Evolutionary conservation across 2,888 invertebrate species (phyloP).

Genomic region (Pristionchus entomophagus): DNA sequence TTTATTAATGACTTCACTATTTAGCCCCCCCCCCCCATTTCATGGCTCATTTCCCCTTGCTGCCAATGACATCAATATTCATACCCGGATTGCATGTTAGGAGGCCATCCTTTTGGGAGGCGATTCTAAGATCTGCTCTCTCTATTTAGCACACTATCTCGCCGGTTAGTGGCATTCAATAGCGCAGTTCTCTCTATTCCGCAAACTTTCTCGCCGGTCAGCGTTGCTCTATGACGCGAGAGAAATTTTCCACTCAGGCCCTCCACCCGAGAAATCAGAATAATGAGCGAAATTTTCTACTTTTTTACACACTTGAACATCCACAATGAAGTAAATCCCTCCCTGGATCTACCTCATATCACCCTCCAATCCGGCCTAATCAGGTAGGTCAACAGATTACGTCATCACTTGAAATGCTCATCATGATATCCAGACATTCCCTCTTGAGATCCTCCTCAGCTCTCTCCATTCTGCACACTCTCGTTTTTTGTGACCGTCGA

Average conservation of each 20-base stretch:
- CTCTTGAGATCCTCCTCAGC: neutral
- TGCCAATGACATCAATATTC: slow-evolving; percentile 25
- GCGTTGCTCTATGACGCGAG: neutral
- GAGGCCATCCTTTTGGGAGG: slow-evolving; percentile 26
- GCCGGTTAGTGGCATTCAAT: too few species aligned
- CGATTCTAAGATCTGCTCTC: neutral
- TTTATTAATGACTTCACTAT: neutral
- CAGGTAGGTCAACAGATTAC: slow-evolving; percentile 8
- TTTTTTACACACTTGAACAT: too few species aligned
- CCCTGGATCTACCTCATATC: too few species aligned
- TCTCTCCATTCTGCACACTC: too few species aligned
- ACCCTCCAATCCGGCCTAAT: slow-evolving; percentile 24
- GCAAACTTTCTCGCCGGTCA: neutral
- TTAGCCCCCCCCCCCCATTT: neutral
- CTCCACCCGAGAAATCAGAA: too few species aligned
- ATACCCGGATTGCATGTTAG: slow-evolving; percentile 30
- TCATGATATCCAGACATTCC: slow-evolving; percentile 3
- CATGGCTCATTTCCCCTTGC: neutral
- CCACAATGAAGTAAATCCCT: too few species aligned
- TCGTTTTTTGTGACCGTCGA: too few species aligned
- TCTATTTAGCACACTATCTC: too few species aligned
- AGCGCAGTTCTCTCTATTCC: neutral
- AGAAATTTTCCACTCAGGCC: neutral
- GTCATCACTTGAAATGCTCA: slow-evolving; percentile 11
- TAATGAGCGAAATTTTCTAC: too few species aligned